phyloP scores from a whole-genome alignment of 2,113 vertebrate genomes.

The Clupea harengus region DNA sequence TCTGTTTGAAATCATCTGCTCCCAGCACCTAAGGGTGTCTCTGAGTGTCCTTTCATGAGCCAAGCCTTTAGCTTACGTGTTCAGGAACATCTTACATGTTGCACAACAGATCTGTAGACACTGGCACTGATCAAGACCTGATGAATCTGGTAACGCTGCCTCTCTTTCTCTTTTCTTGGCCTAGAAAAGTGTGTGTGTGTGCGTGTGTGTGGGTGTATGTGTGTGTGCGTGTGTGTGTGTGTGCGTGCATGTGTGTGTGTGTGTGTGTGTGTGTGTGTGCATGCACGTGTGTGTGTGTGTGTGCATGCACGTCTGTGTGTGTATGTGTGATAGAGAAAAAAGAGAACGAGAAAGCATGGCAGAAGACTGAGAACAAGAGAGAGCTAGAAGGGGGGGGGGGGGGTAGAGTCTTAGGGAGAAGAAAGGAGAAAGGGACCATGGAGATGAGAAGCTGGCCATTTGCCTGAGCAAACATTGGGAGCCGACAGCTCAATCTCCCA shows the following conservation, averaged over 20 bases:
- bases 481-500: slow-evolving; percentile 69
- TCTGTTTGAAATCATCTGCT: not conserved
- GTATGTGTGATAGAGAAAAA: not conserved
- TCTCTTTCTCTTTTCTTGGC: not conserved
- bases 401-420: slow-evolving; percentile 28
- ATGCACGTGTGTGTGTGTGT: not conserved
- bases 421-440: slow-evolving; percentile 18
- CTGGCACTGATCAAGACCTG: not conserved
- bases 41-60: not conserved
- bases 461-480: slow-evolving; percentile 65
- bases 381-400: not conserved
- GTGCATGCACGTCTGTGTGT: too few species aligned
- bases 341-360: not conserved
- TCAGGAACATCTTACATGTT: not conserved
- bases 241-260: not conserved
- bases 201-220: not conserved
- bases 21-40: not conserved
- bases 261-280: not conserved
- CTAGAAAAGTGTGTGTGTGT: slow-evolving; percentile 3
- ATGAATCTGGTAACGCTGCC: not conserved
- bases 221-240: not conserved
- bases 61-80: not conserved
- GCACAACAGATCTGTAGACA: not conserved
- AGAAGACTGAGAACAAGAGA: not conserved
- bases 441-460: slow-evolving; percentile 59